Percentiles rank a stretch among this genome's conserved stretches.
phyloP scores from a whole-genome alignment of 1,140 invertebrate species.

The Marisa cornuarietis region DNA sequence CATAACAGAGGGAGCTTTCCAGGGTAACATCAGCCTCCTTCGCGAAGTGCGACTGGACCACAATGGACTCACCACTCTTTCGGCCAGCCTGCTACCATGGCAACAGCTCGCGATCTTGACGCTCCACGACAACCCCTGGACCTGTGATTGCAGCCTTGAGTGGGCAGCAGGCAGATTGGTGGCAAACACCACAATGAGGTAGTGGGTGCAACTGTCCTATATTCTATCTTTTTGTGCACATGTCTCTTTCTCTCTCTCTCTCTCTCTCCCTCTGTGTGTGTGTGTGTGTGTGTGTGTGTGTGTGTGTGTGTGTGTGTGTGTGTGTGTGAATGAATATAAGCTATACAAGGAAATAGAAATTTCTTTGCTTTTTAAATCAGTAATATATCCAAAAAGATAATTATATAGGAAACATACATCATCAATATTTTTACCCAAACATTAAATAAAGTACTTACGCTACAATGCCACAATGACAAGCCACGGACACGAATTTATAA shows the following conservation, averaged over 20 bases:
- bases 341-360: neutral
- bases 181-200: slow-evolving; percentile 20
- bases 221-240: neutral
- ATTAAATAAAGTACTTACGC: neutral
- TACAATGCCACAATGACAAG: neutral
- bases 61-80: slow-evolving; percentile 8
- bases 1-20: slow-evolving; percentile 14
- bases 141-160: slow-evolving; percentile 23
- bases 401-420: neutral
- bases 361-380: neutral
- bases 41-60: slow-evolving; percentile 15
- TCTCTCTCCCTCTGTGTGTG: neutral
- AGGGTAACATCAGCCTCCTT: neutral
- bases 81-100: slow-evolving; percentile 20
- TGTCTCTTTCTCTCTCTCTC: no score
- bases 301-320: slow-evolving; percentile 11
- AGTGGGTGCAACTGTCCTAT: neutral
- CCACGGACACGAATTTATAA: neutral
- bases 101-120: neutral
- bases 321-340: neutral
- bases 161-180: slow-evolving; percentile 10
- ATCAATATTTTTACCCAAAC: neutral
- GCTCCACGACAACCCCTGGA: slow-evolving; percentile 25
- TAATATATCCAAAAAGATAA: neutral
- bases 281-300: slow-evolving; percentile 13